Base-by-base conservation (phyloP, 2,113 vertebrate species). In the Chaetodon trifascialis region DNA sequence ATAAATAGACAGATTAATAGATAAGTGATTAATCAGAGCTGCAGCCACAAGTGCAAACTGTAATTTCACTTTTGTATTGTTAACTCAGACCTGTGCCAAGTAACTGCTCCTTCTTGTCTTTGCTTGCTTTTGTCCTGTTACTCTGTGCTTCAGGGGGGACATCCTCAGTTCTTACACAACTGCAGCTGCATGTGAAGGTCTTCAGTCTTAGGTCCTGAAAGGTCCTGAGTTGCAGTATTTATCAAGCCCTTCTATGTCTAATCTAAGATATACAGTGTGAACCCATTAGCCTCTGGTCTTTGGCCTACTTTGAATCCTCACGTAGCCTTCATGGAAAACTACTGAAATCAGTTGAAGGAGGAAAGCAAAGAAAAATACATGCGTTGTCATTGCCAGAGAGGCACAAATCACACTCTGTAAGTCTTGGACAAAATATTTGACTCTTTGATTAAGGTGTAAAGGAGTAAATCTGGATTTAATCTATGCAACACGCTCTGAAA, bases 171-270 rank as follows among this genome's bases (percentile, higher is more conserved):
- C 16, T 38, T 62, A 52, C 67, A 69, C 59, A 82, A 49, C 60
- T 1, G 14, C 23, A 55, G 19, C 14, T 58, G 17, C 16, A 80
- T 78, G 54, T 34, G 74, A 88, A 86, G 49, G 71, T 71, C 60
- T 73, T 86, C 78, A 84, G 80, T 86, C 90, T 88, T 77, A 15
- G n/a, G 56, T 64, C 60, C 58, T 82, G 81, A 88, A 86, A 86
- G 86, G 77, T 44, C 54, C 69, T 19, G 51, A 65, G 52, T 55
- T 82, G 34, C 58, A 80, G 73, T 34, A 71, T 82, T 86, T 80
- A 86, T 79, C 76, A 86, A 74, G n/a, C 34, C n/a, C 34, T 63
- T 19, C 69, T 69, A 21, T 66, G 34, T 67, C 11, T 25, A 23
- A 75, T 80, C 46, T 74, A 54, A 64, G 73, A 60, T 52, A 73